phyloP scores from a whole-genome alignment of 2,797 vertebrate genomes.

The Gephyroberyx darwinii region DNA sequence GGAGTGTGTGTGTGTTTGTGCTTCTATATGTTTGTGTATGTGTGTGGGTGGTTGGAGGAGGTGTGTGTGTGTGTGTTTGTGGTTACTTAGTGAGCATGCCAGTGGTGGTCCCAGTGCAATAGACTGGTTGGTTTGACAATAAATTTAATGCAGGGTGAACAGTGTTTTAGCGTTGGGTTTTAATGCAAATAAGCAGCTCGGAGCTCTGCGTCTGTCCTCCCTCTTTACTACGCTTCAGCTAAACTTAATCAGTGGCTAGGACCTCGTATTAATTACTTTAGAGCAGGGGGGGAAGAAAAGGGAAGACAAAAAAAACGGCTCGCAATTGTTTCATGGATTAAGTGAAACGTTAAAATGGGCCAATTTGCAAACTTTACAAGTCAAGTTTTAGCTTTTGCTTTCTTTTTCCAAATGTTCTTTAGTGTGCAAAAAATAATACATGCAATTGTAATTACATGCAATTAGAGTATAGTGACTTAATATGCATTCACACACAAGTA shows the following conservation, averaged over 20 bases:
- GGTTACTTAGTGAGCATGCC: not conserved
- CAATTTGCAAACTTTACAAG: slow-evolving; percentile 41
- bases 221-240: slow-evolving; percentile 59
- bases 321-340: slow-evolving; percentile 60
- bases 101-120: slow-evolving; percentile 5
- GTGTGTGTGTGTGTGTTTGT: slow-evolving; percentile 17
- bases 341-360: slow-evolving; percentile 52
- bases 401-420: not conserved
- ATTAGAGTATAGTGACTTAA: too few relatives aligned
- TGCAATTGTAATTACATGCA: too few relatives aligned
- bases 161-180: slow-evolving; percentile 43
- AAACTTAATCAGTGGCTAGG: slow-evolving; percentile 60
- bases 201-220: slow-evolving; percentile 50
- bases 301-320: not conserved
- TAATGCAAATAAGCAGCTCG: slow-evolving; percentile 55
- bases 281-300: slow-evolving; percentile 17
- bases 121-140: slow-evolving; percentile 43
- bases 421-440: too few relatives aligned
- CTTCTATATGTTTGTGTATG: not conserved
- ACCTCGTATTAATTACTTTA: slow-evolving; percentile 58
- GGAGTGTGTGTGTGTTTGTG: slow-evolving; percentile 27
- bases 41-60: slow-evolving; percentile 2
- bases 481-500: too few relatives aligned
- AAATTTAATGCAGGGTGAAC: slow-evolving; percentile 48
- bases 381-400: slow-evolving; percentile 21